Evolutionary conservation across 2,797 vertebrate species (phyloP), one percentile per base, ranked within the genome.

Genomic region (Muraenolepis orangiensis): DNA sequence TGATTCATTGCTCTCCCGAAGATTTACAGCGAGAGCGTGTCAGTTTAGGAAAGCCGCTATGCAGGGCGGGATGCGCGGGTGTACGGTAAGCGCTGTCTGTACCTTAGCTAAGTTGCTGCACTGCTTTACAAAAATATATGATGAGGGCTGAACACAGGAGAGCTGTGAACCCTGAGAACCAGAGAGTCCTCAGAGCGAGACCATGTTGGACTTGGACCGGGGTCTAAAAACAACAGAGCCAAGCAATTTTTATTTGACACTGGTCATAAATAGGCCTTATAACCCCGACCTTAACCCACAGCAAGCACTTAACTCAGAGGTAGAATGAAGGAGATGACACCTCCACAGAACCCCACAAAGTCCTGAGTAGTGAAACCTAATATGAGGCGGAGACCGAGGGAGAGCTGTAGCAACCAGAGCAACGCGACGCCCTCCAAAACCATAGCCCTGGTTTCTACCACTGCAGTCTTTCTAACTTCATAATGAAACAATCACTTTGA

Each of bases 401-500:
- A 10, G 23, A 57, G 51, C 20, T 57, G 2, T 57, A 57, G 51
- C n/a, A 57, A 57, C 51, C 46, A 18, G 16, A 51, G 46, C 46
- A 51, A 20, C 46, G 11, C 1, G 23, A 57, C n/a, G 51, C 13
- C n/a, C n/a, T 57, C 20, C 10, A 57, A 57, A 57, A 57, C n/a
- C 51, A 57, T 57, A 57, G 2, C 51, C 20, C 23, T n/a, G n/a
- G n/a, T 57, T 57, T 23, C n/a, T 57, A 57, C 51, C 51, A n/a
- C 51, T n/a, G 7, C 6, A n/a, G 51, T 57, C 20, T 57, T 57
- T 8, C 20, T 57, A 23, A n/a, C 51, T 57, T 57, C 20, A 57
- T 57, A 57, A 57, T 57, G 51, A 57, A 57, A 57, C 51, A n/a
- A 57, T 57, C 51, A 57, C 23, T n/a, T 57, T 57, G 51, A 57